Base-by-base conservation (phyloP, 2,888 invertebrate genomes). In the Sesamia inferens region DNA sequence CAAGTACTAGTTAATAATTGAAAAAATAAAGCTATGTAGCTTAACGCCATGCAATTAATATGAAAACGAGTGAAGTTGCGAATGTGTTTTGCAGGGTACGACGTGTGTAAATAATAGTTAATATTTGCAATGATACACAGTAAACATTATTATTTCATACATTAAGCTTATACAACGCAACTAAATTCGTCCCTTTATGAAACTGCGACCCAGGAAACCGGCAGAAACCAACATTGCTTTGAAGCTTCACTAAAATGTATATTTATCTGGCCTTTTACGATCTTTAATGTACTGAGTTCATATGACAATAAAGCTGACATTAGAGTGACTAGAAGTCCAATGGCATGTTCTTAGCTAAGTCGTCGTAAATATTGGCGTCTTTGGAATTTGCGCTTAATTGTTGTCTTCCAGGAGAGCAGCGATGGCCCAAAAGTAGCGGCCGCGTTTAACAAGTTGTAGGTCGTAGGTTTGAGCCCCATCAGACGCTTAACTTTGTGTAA, bases 131-230 rank as follows among this genome's bases (percentile, higher is more conserved):
- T 39, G 7, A 6, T 59, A 13, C n/a, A n/a, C n/a, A n/a, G n/a
- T n/a, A n/a, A n/a, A 22, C 19, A 68, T 39, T 14, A 58, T 48
- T 61, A 44, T 61, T 73, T n/a, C 1, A 44, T n/a, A 8, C 16
- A 81, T 69, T 67, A 24, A 42, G 64, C 83, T 80, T 80, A 58
- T 8, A 82, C 80, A 79, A 78, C 31, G 58, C 70, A 42, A n/a
- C 68, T 78, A 64, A 82, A 81, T 61, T 70, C 57, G 58, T 73
- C 70, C 70, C 58, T 8, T 61, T 31, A 48, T 78, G 67, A 65
- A 68, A n/a, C 51, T 24, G 11, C 24, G 44, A 68, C 71, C 42
- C 44, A 57, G 55, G 58, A 78, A 82, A 66, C 78, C 42, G 57
- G 68, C 81, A 54, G 76, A 70, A 66, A 75, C 63, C 65, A 51